Base-by-base conservation (phyloP, 2,113 vertebrate species). In the Himantopus leucocephalus region DNA sequence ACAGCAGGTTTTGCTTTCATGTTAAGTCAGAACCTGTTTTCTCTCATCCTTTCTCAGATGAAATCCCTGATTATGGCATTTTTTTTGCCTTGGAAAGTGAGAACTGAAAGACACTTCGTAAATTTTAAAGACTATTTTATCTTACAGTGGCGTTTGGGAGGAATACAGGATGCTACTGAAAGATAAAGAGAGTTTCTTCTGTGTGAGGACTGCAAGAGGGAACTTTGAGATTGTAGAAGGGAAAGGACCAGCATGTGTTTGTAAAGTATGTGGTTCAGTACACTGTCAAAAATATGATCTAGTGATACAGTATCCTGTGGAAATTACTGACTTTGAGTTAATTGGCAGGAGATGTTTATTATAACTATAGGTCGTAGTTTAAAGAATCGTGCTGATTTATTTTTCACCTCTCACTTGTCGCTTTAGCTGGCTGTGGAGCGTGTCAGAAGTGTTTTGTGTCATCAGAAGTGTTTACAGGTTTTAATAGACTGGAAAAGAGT, bases 51-150 rank as follows among this genome's bases (percentile, higher is more conserved):
- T 80, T 73, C 14, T 74, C 23, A 32, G 14, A 14, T 43, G 18
- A 72, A 75, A 43, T 78, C 3, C 13, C 8, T 35, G 0, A 5
- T 58, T 48, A 24, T 29, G 30, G 30, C 1, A 0, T 14, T 52
- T 53, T 45, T 67, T 84, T n/a, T n/a, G 2, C 9, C 4, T 72
- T 18, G 32, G 30, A 35, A 50, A 48, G 12, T 18, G 41, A 34
- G 47, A 88, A 24, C 35, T 59, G 59, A 84, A 60, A 84, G 29
- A 12, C 8, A 5, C 16, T 15, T 47, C 2, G 5, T 83, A 45
- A 7, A 56, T 82, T 90, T 75, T 52, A 56, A 45, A 45, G 27
- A 19, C 9, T 41, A 1, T 53, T 78, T 59, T n/a, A 24, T 85
- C n/a, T 52, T 32, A 7, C 21, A 45, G 23, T 22, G 26, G 14